Conservation (phyloP, 2,113 vertebrate genomes). For the Hassar affinis region DNA sequence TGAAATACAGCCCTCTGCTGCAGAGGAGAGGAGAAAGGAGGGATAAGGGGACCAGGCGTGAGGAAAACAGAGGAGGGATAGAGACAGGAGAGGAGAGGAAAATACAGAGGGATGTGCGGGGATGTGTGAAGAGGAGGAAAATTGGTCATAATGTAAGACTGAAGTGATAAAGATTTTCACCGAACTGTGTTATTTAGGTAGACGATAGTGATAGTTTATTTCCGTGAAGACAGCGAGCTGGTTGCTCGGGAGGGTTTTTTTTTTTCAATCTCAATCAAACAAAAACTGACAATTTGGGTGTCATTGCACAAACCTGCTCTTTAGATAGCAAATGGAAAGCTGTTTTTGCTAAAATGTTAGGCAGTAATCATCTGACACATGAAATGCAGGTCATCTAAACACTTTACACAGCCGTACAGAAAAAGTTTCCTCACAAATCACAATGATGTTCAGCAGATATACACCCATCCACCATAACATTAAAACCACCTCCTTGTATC, state of each 20-base stretch:
- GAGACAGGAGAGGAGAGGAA: neutral
- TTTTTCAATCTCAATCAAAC: neutral
- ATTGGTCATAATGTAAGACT: neutral
- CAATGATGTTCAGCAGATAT: neutral
- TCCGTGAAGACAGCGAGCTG: neutral
- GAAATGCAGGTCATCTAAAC: neutral
- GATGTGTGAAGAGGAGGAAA: neutral
- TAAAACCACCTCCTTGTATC: too few relatives aligned
- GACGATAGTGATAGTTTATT: neutral
- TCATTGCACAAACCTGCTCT: neutral
- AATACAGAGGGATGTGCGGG: neutral
- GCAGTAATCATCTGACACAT: neutral
- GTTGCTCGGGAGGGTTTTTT: neutral
- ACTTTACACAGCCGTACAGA: neutral
- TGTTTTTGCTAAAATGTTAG: neutral
- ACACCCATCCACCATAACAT: too few relatives aligned
- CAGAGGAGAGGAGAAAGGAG: conserved; percentile 23
- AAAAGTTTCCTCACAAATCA: neutral
- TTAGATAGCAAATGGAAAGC: neutral
- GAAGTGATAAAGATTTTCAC: neutral
- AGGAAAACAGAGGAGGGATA: neutral
- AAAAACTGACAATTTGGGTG: neutral
- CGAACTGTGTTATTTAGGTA: neutral
- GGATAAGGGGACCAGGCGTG: neutral
- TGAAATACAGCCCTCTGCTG: conserved; percentile 51